These are phyloP conservation scores for Ochropleura leucogaster DNA, from an alignment of 2,888 invertebrate genomes.

Conservation along the genomic window DNA sequence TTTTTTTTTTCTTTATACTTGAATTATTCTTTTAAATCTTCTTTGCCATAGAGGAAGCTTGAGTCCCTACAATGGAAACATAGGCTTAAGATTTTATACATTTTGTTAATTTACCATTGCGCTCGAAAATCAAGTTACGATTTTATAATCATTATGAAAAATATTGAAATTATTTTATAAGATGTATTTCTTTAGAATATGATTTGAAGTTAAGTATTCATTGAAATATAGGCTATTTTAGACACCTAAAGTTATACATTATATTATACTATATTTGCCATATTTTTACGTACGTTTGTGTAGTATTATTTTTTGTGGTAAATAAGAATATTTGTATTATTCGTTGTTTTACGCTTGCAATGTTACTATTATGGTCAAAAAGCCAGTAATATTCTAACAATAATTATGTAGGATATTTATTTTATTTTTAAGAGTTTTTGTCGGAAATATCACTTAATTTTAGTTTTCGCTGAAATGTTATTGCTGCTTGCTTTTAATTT, in stretches of 20 bases:
- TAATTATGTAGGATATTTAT: neutral
- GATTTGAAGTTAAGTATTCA: slow-evolving; percentile 8
- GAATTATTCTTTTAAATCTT: neutral
- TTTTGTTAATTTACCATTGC: neutral
- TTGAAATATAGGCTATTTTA: neutral
- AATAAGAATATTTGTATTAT: neutral
- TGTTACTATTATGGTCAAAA: neutral
- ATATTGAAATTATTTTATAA: neutral
- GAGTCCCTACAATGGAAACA: neutral
- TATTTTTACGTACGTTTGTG: neutral
- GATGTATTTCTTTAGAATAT: neutral
- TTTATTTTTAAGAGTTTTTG: neutral
- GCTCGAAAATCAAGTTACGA: neutral
- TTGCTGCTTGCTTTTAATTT: neutral
- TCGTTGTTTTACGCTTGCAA: neutral
- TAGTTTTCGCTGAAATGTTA: neutral
- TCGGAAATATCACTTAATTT: neutral
- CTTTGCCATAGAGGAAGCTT: neutral
- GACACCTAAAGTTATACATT: neutral
- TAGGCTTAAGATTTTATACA: neutral
- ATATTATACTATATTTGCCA: neutral
- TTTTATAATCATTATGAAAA: neutral
- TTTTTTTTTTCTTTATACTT: neutral
- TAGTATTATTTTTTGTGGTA: neutral
- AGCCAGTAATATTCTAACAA: neutral